phyloP scores from a whole-genome alignment of 2,797 vertebrate genomes.

The Halcyon chelicuti region DNA sequence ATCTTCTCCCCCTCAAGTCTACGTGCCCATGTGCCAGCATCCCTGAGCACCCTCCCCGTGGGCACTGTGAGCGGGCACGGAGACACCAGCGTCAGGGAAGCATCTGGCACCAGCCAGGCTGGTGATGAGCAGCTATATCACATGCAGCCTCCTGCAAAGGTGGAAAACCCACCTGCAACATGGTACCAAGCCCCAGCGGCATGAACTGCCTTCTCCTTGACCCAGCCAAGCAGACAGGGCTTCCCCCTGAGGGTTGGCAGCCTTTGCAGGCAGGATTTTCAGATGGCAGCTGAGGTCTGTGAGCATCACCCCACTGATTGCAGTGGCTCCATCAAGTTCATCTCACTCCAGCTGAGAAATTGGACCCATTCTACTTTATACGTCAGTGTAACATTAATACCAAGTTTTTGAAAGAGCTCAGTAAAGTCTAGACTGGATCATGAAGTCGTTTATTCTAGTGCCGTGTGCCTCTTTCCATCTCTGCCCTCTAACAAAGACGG shows the following conservation, averaged over 20 bases:
- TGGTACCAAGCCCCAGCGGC: neutral
- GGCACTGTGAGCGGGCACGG: accelerated
- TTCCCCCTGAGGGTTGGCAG: neutral
- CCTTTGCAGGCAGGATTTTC: neutral
- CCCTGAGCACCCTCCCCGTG: neutral
- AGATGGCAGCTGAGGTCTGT: conserved; percentile 15
- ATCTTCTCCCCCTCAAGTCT: neutral
- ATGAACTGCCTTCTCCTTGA: neutral
- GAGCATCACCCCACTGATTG: conserved; percentile 12
- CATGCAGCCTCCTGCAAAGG: neutral
- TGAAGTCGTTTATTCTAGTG: conserved; percentile 10
- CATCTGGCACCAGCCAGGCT: neutral
- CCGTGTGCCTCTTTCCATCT: neutral
- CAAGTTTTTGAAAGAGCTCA: conserved; percentile 67
- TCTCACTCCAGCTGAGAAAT: conserved; percentile 54
- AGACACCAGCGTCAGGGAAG: neutral
- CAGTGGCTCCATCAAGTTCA: conserved; percentile 50
- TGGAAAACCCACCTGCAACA: neutral
- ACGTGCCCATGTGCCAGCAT: neutral
- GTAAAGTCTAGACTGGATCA: conserved; percentile 59
- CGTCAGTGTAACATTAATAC: conserved; percentile 58
- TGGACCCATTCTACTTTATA: conserved; percentile 53
- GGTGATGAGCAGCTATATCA: neutral
- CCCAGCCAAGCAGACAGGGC: neutral
- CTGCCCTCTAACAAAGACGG: neutral